Evolutionary conservation across 1,140 invertebrate genomes (phyloP).

Genomic region (Drosophila nasuta): DNA sequence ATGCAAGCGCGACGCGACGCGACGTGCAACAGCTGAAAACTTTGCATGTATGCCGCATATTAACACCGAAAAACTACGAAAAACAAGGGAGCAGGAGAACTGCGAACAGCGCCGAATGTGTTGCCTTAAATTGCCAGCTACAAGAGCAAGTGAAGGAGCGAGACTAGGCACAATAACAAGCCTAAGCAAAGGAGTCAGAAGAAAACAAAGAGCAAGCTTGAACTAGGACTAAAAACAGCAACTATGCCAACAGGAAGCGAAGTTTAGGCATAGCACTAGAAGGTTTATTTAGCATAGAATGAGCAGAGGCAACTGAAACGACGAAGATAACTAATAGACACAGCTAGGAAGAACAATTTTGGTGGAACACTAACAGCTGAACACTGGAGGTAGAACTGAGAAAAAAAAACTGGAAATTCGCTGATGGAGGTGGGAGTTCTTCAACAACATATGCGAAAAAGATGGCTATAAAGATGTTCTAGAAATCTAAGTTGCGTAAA

Average conservation of each 20-base stretch:
- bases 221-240: neutral
- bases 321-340: neutral
- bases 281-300: neutral
- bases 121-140: constrained; percentile 69
- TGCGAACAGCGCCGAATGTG: constrained; percentile 46
- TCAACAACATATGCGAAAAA: too few relatives aligned
- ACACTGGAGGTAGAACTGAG: too few relatives aligned
- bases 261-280: too few relatives aligned
- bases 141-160: neutral
- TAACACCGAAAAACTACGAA: constrained; percentile 77
- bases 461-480: too few relatives aligned
- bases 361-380: too few relatives aligned
- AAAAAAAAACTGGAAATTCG: too few relatives aligned
- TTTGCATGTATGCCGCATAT: constrained; percentile 79
- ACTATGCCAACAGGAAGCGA: neutral
- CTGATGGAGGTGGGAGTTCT: too few relatives aligned
- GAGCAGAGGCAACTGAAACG: neutral
- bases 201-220: neutral
- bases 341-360: neutral
- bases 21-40: constrained; percentile 60
- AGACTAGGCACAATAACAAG: neutral
- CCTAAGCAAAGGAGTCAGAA: neutral
- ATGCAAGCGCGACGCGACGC: constrained; percentile 11
- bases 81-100: neutral
- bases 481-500: too few relatives aligned